Conservation (phyloP, 2,797 vertebrate genomes). For the Enteromius radiatus region DNA sequence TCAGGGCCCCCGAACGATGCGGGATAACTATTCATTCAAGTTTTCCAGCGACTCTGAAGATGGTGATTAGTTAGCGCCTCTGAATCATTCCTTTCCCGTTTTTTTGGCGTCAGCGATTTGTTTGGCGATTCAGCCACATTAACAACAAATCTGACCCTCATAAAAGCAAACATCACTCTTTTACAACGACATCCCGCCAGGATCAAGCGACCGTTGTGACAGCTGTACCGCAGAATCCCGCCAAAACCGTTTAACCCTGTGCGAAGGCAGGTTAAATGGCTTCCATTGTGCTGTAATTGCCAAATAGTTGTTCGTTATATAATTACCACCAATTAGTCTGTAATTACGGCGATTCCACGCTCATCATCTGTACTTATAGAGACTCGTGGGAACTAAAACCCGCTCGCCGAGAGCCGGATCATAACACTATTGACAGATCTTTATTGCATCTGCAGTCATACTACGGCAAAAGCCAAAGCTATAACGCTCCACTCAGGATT, state of each 20-base stretch:
- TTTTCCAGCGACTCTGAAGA: not conserved
- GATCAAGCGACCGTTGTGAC: not conserved
- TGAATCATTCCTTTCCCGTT: slow-evolving; percentile 10
- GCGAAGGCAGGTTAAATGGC: slow-evolving; percentile 70
- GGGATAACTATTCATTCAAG: slow-evolving; percentile 21
- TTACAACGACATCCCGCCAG: not conserved
- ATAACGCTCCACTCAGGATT: not conserved
- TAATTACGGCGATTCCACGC: slow-evolving; percentile 64
- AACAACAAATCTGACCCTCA: not conserved
- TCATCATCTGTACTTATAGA: slow-evolving; percentile 4
- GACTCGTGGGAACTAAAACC: not conserved
- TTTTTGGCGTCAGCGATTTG: not conserved
- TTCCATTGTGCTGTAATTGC: slow-evolving; percentile 72
- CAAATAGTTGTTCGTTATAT: slow-evolving; percentile 70
- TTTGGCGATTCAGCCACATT: slow-evolving; percentile 21
- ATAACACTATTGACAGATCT: not conserved
- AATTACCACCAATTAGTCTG: slow-evolving; percentile 72
- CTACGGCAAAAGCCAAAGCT: not conserved
- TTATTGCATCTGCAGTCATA: not conserved
- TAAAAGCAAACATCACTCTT: not conserved
- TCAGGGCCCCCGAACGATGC: not conserved
- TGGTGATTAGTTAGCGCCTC: not conserved
- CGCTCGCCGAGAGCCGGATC: not conserved
- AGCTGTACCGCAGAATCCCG: not conserved
- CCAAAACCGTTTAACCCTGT: slow-evolving; percentile 21